Percentiles rank a stretch among this genome's conserved stretches.
These are phyloP conservation scores for Clamator glandarius DNA, from an alignment of 2,797 vertebrate species.

Conservation along the genomic window DNA sequence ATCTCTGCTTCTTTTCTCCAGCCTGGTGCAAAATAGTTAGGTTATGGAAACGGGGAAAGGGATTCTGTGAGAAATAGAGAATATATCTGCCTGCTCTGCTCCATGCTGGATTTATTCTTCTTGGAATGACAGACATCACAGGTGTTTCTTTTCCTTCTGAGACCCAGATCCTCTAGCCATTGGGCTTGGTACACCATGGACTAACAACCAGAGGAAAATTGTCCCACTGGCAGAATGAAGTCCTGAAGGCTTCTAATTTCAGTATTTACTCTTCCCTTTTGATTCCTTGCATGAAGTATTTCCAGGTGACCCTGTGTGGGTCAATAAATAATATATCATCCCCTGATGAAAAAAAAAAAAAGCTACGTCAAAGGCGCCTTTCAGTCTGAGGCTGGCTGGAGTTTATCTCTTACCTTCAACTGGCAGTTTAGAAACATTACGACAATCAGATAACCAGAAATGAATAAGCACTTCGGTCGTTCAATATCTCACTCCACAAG, in stretches of 20 bases:
- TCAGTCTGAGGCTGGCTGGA: conserved; percentile 74
- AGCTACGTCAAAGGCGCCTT: conserved; percentile 74
- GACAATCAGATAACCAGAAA: conserved; percentile 77
- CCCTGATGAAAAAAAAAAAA: conserved; percentile 30
- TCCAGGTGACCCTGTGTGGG: conserved; percentile 52
- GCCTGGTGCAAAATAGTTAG: not conserved
- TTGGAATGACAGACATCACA: not conserved
- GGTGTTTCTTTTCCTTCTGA: not conserved
- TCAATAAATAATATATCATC: conserved; percentile 71
- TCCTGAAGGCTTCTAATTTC: conserved; percentile 7
- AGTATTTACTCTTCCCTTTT: conserved; percentile 47
- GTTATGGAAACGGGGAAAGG: not conserved
- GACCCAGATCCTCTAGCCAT: not conserved
- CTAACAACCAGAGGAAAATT: not conserved
- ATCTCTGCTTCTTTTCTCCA: not conserved
- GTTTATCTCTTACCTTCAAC: conserved; percentile 77
- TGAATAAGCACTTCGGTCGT: conserved; percentile 67
- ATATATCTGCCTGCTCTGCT: not conserved
- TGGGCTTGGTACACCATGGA: not conserved
- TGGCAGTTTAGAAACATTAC: conserved; percentile 76
- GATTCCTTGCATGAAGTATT: conserved; percentile 23
- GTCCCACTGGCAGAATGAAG: not conserved
- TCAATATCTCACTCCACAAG: conserved; percentile 65
- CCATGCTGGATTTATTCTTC: not conserved
- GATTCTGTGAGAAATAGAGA: not conserved